Conservation (phyloP, 2,797 vertebrate genomes). For the Ctenosaura bakeri region DNA sequence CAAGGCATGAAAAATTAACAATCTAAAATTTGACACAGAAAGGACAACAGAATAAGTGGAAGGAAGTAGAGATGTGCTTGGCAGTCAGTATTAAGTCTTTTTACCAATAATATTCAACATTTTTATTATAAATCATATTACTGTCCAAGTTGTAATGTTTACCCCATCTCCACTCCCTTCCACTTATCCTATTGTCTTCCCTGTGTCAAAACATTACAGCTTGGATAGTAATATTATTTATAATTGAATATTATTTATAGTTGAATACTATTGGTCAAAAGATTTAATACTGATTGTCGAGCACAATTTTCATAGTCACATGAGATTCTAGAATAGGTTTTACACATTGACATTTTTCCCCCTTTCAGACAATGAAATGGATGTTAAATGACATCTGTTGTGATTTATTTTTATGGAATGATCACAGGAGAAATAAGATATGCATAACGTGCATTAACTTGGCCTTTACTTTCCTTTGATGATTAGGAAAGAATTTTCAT, state of each 20-base stretch:
- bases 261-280: conserved; percentile 1
- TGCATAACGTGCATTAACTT: conserved; percentile 65
- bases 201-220: not conserved
- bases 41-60: not conserved
- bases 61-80: not conserved
- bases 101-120: not conserved
- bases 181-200: not conserved
- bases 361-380: conserved; percentile 64
- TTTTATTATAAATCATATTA: not conserved
- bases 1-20: not conserved
- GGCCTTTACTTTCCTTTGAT: conserved; percentile 75
- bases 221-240: not conserved
- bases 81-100: not conserved
- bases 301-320: conserved; percentile 38
- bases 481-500: conserved; percentile 73
- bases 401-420: conserved; percentile 74
- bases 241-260: not conserved
- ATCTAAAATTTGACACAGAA: not conserved
- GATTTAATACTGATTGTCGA: not conserved
- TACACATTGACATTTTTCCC: conserved; percentile 42
- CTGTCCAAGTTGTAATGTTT: not conserved
- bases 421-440: conserved; percentile 72
- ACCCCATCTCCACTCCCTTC: not conserved
- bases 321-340: conserved; percentile 43
- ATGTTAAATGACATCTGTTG: conserved; percentile 59